A percentile compares a stretch with the other conserved stretches of the same genome.
Evolutionary conservation across 2,888 invertebrate species (phyloP).

Genomic region (Cenopis cana): DNA sequence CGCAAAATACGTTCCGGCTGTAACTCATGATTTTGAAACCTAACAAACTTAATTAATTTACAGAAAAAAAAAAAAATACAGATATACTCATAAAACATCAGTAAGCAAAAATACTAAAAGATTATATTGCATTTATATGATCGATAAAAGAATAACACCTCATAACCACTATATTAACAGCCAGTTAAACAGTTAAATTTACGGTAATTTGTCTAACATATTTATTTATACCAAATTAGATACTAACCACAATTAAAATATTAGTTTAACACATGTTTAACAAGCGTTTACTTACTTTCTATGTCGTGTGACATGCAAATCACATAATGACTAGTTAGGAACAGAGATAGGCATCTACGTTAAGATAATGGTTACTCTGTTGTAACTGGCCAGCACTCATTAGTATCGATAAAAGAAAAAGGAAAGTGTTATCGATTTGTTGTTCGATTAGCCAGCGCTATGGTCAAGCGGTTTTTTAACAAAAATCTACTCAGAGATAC

Average conservation of each 20-base stretch:
- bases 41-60: too few species aligned
- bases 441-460: conserved; percentile 18
- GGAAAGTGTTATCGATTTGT: conserved; percentile 42
- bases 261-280: conserved; percentile 19
- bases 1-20: too few species aligned
- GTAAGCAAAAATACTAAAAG: neutral
- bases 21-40: too few species aligned
- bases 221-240: conserved; percentile 10
- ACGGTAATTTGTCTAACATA: neutral
- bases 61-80: too few species aligned
- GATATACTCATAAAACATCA: neutral
- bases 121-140: neutral
- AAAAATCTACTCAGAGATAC: too few species aligned
- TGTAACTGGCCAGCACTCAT: conserved; percentile 24
- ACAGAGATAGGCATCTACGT: conserved; percentile 33
- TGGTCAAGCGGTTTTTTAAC: neutral
- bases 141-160: conserved; percentile 1
- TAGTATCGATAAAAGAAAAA: conserved; percentile 38
- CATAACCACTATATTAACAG: neutral
- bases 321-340: conserved; percentile 47
- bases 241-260: neutral
- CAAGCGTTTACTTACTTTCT: conserved; percentile 58
- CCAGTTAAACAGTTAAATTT: neutral
- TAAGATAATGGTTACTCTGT: conserved; percentile 33
- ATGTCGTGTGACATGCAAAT: conserved; percentile 70